phyloP scores from a whole-genome alignment of 2,888 invertebrate genomes.

The Halocaridina rubra region DNA sequence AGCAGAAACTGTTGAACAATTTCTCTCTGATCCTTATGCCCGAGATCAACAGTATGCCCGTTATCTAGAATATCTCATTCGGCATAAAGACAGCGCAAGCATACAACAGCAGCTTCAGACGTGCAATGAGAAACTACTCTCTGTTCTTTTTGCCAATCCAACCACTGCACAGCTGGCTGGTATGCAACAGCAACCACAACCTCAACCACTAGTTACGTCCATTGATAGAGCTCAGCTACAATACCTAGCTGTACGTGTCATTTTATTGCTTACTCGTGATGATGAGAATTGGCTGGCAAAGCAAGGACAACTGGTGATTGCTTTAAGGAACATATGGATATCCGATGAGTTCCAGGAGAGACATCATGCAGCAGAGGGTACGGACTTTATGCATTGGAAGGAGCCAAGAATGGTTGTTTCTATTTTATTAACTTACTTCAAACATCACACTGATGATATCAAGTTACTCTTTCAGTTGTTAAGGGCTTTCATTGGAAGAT shows the following conservation, averaged over 20 bases:
- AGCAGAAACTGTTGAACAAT: conserved; percentile 66
- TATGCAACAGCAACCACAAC: conserved; percentile 30
- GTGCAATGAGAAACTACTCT: conserved; percentile 41
- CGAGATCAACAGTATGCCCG: conserved; percentile 79
- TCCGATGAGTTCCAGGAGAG: conserved; percentile 72
- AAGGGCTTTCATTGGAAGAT: conserved; percentile 82
- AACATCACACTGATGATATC: conserved; percentile 88
- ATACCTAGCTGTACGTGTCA: conserved; percentile 85
- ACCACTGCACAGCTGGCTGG: conserved; percentile 70
- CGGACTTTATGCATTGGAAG: conserved; percentile 92
- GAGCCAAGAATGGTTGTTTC: conserved; percentile 92
- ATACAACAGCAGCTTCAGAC: conserved; percentile 85
- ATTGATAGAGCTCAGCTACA: conserved; percentile 82
- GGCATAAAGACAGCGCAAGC: conserved; percentile 82
- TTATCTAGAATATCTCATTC: conserved; percentile 83
- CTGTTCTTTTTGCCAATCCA: conserved; percentile 36
- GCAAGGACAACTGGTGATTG: conserved; percentile 82
- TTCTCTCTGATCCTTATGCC: conserved; percentile 68
- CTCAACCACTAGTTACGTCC: conserved; percentile 68
- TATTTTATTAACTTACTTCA: conserved; percentile 90
- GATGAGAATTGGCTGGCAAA: conserved; percentile 88
- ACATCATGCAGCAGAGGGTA: conserved; percentile 84
- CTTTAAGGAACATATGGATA: conserved; percentile 72
- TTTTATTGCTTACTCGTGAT: conserved; percentile 82
- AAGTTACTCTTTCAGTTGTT: conserved; percentile 94